Conservation (phyloP, 2,113 vertebrate species). For the Oreochromis niloticus region DNA sequence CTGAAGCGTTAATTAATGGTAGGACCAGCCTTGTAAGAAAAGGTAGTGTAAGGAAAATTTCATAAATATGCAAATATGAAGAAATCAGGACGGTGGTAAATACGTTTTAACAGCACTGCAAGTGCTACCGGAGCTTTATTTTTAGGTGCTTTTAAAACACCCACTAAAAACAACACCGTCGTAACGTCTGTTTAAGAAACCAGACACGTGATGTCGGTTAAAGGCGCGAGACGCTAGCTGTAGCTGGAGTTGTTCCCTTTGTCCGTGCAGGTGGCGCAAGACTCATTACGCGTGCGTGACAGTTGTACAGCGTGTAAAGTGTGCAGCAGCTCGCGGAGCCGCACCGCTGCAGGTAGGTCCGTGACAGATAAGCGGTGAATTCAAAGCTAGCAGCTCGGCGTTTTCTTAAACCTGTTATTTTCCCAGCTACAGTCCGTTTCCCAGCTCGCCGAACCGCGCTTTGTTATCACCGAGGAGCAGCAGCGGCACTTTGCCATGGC, state of each 20-base stretch:
- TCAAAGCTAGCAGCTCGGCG: neutral
- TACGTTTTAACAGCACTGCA: neutral
- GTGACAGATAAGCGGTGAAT: neutral
- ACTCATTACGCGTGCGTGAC: conserved; percentile 19
- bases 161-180: neutral
- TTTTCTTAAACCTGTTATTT: neutral
- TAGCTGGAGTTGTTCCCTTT: neutral
- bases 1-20: neutral
- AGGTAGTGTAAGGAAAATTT: neutral
- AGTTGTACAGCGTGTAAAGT: neutral
- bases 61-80: neutral
- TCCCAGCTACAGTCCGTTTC: neutral
- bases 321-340: neutral
- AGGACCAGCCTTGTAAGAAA: neutral
- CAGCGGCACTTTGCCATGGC: neutral
- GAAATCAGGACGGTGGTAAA: neutral
- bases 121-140: neutral
- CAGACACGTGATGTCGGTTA: neutral
- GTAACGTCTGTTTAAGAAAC: neutral
- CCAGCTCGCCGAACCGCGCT: neutral
- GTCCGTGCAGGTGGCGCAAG: neutral
- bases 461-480: neutral
- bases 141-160: neutral
- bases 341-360: neutral
- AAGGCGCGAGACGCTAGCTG: neutral